Conservation (phyloP, 2,113 vertebrate species). For the Scartelaos histophorus region DNA sequence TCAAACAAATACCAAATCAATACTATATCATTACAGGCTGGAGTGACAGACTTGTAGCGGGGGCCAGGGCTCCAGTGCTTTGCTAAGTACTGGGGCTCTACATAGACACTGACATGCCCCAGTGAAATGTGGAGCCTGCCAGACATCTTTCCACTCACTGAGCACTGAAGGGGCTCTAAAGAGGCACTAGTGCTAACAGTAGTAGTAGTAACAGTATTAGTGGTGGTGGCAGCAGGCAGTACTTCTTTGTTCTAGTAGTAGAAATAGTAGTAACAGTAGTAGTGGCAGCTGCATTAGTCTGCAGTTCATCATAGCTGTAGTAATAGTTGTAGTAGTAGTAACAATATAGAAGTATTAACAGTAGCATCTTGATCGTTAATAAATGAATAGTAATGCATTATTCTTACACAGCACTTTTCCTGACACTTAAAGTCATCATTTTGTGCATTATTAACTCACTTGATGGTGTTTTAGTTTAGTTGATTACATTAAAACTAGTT, state of each 20-base stretch:
- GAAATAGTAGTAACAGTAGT: too few relatives aligned
- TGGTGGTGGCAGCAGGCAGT: neutral
- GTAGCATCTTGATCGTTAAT: too few relatives aligned
- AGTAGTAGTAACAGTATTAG: neutral
- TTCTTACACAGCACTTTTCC: too few relatives aligned
- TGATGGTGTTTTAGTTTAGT: too few relatives aligned
- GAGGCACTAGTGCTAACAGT: slow-evolving; percentile 1
- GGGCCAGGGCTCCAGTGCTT: neutral
- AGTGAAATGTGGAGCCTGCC: slow-evolving; percentile 60
- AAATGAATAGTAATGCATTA: too few relatives aligned
- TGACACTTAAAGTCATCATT: too few relatives aligned
- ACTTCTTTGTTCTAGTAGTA: neutral
- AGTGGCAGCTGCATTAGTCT: too few relatives aligned
- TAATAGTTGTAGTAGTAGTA: too few relatives aligned
- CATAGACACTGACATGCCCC: slow-evolving; percentile 42
- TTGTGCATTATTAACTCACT: too few relatives aligned
- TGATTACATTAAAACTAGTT: too few relatives aligned
- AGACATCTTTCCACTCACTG: slow-evolving; percentile 43
- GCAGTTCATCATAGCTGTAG: too few relatives aligned
- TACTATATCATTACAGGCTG: neutral
- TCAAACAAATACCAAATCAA: neutral
- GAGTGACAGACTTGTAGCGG: neutral
- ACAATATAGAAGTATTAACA: too few relatives aligned
- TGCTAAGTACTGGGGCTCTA: slow-evolving; percentile 10
- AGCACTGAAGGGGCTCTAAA: neutral